phyloP scores from a whole-genome alignment of 2,113 vertebrate species.

The Phoenicopterus ruber region DNA sequence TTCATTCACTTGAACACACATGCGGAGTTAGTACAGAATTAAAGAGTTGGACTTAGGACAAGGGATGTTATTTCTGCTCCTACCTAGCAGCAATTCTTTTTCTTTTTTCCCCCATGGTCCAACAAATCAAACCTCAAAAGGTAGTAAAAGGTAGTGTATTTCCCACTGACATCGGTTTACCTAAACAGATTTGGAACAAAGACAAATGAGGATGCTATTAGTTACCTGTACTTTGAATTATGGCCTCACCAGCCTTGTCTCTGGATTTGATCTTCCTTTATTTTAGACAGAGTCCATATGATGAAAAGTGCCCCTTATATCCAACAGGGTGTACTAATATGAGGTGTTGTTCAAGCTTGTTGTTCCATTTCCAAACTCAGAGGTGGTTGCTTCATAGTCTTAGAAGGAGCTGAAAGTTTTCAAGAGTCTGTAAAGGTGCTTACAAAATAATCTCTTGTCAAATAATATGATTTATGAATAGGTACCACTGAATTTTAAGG shows the following conservation, averaged over 20 bases:
- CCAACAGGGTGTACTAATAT: neutral
- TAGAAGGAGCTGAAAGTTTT: neutral
- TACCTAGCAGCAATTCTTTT: neutral
- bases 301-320: neutral
- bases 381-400: neutral
- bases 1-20: neutral
- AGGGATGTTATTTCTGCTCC: neutral
- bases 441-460: neutral
- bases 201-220: neutral
- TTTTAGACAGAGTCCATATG: neutral
- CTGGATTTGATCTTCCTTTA: neutral
- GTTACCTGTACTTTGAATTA: neutral
- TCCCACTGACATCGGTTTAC: neutral
- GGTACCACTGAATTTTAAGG: neutral
- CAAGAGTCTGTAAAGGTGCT: neutral
- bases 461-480: neutral
- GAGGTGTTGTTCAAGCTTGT: neutral
- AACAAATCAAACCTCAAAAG: neutral
- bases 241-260: neutral
- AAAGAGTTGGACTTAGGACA: neutral
- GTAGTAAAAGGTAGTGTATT: neutral
- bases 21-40: neutral
- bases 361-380: neutral
- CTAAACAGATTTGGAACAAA: neutral
- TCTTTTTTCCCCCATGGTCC: rapidly evolving